Evolutionary conservation across 2,888 invertebrate genomes (phyloP).

Genomic region (Calliopum simillimum): DNA sequence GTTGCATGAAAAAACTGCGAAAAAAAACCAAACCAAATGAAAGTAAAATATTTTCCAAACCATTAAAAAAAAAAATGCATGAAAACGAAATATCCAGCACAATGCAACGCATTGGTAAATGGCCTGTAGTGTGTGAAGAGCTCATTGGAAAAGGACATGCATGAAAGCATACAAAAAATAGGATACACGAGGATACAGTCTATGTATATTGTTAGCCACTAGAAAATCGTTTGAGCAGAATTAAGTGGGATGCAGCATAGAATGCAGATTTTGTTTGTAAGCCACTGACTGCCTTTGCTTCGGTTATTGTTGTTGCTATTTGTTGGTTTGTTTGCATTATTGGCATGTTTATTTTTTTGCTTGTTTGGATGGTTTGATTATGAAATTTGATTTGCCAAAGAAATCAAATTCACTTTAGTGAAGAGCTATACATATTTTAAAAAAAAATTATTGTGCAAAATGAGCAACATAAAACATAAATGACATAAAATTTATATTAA

Average conservation of each 20-base stretch:
- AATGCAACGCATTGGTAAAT: slow-evolving; percentile 26
- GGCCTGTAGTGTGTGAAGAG: slow-evolving; percentile 2
- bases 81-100: slow-evolving; percentile 7
- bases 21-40: slow-evolving; percentile 8
- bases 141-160: slow-evolving; percentile 23
- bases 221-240: neutral
- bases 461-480: neutral
- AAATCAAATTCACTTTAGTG: neutral
- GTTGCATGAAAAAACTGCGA: neutral
- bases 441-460: neutral
- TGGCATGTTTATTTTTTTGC: slow-evolving; percentile 10
- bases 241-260: neutral
- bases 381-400: slow-evolving; percentile 9
- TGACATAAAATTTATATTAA: no score
- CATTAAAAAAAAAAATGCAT: slow-evolving; percentile 25
- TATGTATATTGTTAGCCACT: slow-evolving; percentile 6
- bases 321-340: slow-evolving; percentile 5
- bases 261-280: neutral
- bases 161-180: slow-evolving; percentile 4
- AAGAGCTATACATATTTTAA: neutral
- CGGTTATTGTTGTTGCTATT: neutral
- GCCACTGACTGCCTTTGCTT: neutral
- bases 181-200: slow-evolving; percentile 25
- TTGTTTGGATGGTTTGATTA: slow-evolving; percentile 7
- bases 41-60: slow-evolving; percentile 35